Evolutionary conservation across 2,797 vertebrate species (phyloP).

Genomic region (Falco biarmicus): DNA sequence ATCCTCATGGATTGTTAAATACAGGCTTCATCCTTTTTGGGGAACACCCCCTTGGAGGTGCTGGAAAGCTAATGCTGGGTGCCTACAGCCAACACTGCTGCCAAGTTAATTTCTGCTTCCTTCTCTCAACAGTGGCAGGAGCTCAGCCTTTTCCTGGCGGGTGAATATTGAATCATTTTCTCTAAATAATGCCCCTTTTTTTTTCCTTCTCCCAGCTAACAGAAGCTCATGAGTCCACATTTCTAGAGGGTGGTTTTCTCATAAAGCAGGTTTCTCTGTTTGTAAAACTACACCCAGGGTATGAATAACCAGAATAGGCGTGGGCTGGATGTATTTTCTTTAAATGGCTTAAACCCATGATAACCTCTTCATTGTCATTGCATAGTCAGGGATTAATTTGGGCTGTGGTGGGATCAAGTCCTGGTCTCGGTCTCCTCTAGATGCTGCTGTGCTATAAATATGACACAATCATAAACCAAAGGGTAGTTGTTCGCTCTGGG

Average conservation of each 20-base stretch:
- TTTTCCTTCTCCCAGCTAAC: background rate
- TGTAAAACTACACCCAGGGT: conserved; percentile 9
- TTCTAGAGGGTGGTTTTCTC: background rate
- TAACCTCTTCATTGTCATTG: background rate
- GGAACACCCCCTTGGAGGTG: background rate
- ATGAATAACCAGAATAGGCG: conserved; percentile 29
- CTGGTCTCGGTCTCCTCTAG: background rate
- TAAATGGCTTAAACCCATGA: background rate
- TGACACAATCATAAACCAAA: background rate
- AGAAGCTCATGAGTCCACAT: background rate
- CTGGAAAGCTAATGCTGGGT: background rate
- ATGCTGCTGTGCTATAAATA: background rate
- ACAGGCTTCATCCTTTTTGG: background rate
- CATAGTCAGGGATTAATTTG: background rate
- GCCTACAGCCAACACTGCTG: background rate
- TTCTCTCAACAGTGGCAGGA: background rate
- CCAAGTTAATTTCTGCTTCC: background rate
- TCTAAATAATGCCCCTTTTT: background rate
- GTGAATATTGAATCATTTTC: background rate
- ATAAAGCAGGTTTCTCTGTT: background rate
- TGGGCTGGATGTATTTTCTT: conserved; percentile 2
- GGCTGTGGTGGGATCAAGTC: background rate
- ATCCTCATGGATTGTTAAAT: background rate
- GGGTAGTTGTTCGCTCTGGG: background rate
- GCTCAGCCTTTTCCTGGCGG: background rate